Evolutionary conservation across 2,797 vertebrate species (phyloP).

Genomic region (Hemitrygon akajei): DNA sequence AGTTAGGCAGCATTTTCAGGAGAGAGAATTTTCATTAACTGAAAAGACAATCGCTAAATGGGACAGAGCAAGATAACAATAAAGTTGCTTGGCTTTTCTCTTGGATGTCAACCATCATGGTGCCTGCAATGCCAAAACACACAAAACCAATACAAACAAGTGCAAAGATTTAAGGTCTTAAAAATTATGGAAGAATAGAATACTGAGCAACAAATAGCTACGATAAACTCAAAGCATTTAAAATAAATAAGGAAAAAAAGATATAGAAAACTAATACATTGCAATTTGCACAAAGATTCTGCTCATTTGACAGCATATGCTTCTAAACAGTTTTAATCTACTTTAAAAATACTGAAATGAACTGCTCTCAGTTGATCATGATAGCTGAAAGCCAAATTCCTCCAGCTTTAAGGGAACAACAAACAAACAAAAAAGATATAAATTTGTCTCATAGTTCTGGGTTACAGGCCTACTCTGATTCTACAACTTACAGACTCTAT

Average conservation of each 20-base stretch:
- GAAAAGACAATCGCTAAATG: not conserved
- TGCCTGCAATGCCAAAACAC: not conserved
- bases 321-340: not conserved
- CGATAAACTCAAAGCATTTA: not conserved
- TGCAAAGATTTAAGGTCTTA: not conserved
- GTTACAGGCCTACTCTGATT: not conserved
- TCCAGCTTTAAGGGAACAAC: not conserved
- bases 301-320: not conserved
- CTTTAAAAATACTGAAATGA: not conserved
- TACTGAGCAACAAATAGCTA: not conserved
- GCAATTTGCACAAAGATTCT: no score
- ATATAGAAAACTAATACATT: not conserved
- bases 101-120: not conserved
- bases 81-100: not conserved
- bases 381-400: not conserved
- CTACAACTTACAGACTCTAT: no score
- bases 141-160: not conserved
- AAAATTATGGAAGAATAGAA: not conserved
- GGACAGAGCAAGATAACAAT: constrained; percentile 10
- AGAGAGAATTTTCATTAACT: not conserved
- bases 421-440: not conserved
- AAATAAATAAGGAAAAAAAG: not conserved
- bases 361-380: not conserved
- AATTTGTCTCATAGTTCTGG: not conserved
- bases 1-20: no score